Evolutionary conservation across 2,797 vertebrate species (phyloP).

Genomic region (Falco naumanni): DNA sequence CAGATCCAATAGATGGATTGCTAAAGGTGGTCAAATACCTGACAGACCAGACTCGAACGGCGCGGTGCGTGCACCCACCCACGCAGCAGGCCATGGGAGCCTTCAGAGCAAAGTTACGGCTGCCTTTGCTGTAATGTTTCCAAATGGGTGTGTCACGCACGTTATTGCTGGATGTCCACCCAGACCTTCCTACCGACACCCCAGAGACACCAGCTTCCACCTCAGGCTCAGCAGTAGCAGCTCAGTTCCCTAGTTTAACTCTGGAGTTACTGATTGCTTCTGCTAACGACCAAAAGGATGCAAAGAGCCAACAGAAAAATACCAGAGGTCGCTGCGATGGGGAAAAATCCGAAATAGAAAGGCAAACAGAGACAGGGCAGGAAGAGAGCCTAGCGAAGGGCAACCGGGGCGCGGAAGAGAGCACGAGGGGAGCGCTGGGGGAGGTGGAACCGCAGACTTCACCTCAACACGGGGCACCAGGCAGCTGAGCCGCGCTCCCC

Average conservation of each 20-base stretch:
- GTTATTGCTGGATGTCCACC: background rate
- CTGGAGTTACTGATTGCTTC: background rate
- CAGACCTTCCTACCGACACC: background rate
- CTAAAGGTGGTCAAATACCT: background rate
- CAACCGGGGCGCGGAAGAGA: accelerated
- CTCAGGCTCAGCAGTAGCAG: background rate
- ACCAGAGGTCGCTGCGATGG: background rate
- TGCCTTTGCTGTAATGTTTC: background rate
- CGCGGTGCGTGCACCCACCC: background rate
- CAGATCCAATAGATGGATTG: background rate
- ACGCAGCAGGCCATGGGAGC: background rate
- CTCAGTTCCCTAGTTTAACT: background rate
- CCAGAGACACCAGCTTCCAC: background rate
- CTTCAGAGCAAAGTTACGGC: background rate
- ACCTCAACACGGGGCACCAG: background rate
- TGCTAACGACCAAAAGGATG: background rate
- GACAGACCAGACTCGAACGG: background rate
- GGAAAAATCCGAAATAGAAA: background rate
- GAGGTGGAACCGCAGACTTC: background rate
- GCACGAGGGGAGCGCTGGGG: background rate
- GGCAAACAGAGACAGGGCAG: accelerated
- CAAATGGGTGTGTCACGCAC: background rate
- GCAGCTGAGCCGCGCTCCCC: accelerated
- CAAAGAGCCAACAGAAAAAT: background rate
- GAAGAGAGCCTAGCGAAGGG: background rate